Conservation (phyloP, 2,113 vertebrate species). For the Canis aureus region DNA sequence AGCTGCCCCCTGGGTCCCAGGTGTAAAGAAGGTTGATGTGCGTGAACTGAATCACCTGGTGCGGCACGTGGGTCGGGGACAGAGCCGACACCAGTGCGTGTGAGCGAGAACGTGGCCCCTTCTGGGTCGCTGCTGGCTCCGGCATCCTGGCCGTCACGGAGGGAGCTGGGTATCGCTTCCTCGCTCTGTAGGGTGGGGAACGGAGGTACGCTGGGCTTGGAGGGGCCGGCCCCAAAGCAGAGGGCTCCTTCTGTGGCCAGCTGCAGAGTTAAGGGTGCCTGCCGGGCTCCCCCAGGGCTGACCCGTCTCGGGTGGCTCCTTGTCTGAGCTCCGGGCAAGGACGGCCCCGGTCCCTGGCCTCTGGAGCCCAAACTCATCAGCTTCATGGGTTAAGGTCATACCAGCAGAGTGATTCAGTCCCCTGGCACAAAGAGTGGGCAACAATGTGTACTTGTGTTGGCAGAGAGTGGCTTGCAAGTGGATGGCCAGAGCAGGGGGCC, state of each 20-base stretch:
- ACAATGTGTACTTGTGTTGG: accelerated
- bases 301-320: neutral
- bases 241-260: neutral
- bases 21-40: neutral
- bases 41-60: accelerated
- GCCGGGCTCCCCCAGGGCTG: neutral
- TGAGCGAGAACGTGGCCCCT: neutral
- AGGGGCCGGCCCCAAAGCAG: neutral
- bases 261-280: no score
- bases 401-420: accelerated
- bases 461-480: no score
- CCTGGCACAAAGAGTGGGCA: accelerated
- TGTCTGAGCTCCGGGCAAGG: accelerated
- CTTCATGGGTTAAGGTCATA: accelerated
- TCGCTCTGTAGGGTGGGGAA: neutral
- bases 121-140: neutral
- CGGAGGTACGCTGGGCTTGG: neutral
- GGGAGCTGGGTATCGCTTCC: neutral
- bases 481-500: neutral
- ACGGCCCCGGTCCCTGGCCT: neutral
- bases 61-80: neutral
- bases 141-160: accelerated
- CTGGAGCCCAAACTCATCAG: accelerated
- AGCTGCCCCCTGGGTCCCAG: accelerated
- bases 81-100: accelerated